These are phyloP conservation scores for Anodontia alba DNA, from an alignment of 2,888 invertebrate genomes.

Conservation along the genomic window DNA sequence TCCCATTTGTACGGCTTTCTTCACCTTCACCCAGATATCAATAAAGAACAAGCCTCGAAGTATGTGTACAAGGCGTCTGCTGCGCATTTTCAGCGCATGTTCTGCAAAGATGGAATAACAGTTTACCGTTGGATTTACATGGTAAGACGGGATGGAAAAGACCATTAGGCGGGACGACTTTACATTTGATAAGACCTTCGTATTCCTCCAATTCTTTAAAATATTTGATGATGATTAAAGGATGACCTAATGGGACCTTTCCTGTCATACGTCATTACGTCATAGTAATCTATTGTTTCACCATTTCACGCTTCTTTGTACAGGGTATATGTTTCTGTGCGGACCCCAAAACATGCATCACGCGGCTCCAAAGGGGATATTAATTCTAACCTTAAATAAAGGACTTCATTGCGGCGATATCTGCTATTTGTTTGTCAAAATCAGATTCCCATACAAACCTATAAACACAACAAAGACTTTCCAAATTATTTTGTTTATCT, in stretches of 20 bases:
- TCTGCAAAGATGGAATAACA: conserved; percentile 83
- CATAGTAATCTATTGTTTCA: conserved; percentile 64
- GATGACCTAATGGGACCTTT: conserved; percentile 68
- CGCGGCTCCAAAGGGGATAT: conserved; percentile 55
- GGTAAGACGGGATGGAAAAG: conserved; percentile 80
- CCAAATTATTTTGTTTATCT: conserved; percentile 30
- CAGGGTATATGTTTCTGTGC: conserved; percentile 68
- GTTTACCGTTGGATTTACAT: conserved; percentile 67
- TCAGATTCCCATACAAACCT: conserved; percentile 64
- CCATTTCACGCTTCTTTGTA: conserved; percentile 43
- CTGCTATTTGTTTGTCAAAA: conserved; percentile 26
- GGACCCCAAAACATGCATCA: conserved; percentile 73
- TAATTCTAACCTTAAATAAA: conserved; percentile 45
- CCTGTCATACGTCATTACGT: conserved; percentile 65
- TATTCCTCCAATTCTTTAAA: conserved; percentile 61
- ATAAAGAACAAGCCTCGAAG: conserved; percentile 15
- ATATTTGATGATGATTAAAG: conserved; percentile 62
- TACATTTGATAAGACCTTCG: conserved; percentile 70
- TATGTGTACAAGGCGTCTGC: conserved; percentile 24
- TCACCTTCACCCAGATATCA: conserved; percentile 34
- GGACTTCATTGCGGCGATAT: conserved; percentile 40
- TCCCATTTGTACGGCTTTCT: conserved; percentile 33
- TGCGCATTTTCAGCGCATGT: conserved; percentile 22
- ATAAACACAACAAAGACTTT: conserved; percentile 43
- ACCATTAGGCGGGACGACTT: conserved; percentile 67